Base-by-base conservation (phyloP, 2,888 invertebrate species). In the Rotaria sp. region DNA sequence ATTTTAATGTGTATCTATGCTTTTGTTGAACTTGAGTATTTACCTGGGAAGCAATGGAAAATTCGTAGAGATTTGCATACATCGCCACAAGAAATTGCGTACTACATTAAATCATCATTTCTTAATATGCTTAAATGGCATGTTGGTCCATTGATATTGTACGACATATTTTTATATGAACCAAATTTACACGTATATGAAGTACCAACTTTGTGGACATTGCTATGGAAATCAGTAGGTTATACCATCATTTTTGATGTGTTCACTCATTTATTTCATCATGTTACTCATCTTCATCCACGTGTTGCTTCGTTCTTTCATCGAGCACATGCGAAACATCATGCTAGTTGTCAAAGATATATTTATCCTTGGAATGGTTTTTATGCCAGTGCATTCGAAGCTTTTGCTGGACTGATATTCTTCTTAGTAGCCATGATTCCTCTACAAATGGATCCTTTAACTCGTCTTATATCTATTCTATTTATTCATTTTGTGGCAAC, bases 351-450 rank as follows among this genome's bases (percentile, higher is more conserved):
- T 35, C 35, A 15, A 67, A 26, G 67, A 67, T 67, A 67, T 35
- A 35, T 67, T 67, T 67, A 67, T 67, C 35, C 67, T 30, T 67
- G 67, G 67, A 67, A 67, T 67, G 67, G 67, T 5, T 67, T 67
- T 67, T 67, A 67, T 35, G 13, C 15, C 2, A 67, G 67, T 35
- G 18, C 15, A 35, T 59, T 59, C 4, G 59, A 59, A 59, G 2
- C 59, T 59, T 59, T 59, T 59, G 59, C 59, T 30, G 59, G 59
- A 59, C 13, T 59, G 4, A 59, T 59, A 11, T 59, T 59, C 13
- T 59, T 59, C n/a, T n/a, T 59, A n/a, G n/a, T 11, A 30, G 59
- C 59, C n/a, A 59, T 59, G 59, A n/a, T 59, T 35, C 67, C 67
- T 13, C 26, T 67, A 30, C 30, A 67, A 15, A 67, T 67, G 67